Percentiles rank a stretch among this genome's conserved stretches.
Evolutionary conservation across 2,797 vertebrate species (phyloP).

Genomic region (Amniataba percoides): DNA sequence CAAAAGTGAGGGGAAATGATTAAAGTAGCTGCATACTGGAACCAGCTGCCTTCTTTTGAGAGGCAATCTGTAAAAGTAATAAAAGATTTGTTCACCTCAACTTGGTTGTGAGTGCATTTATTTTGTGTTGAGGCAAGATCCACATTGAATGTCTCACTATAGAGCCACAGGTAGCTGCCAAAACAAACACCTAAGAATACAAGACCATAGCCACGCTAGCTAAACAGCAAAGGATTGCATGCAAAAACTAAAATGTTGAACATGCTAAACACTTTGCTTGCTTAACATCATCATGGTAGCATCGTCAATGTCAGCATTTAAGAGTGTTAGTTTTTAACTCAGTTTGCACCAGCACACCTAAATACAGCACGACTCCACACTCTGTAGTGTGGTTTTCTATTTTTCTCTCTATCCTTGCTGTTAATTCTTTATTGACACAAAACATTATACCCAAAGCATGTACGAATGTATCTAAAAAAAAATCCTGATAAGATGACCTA

Average conservation of each 20-base stretch:
- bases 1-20: slow-evolving; percentile 19
- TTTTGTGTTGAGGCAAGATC: not conserved
- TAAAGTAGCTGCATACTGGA: slow-evolving; percentile 14
- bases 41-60: slow-evolving; percentile 7
- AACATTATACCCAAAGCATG: too few species aligned
- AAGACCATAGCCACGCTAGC: not conserved
- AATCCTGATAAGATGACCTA: too few species aligned
- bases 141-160: not conserved
- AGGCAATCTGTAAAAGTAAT: not conserved
- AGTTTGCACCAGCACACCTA: too few species aligned
- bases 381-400: too few species aligned
- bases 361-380: too few species aligned
- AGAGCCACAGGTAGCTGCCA: not conserved
- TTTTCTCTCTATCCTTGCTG: too few species aligned
- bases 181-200: not conserved
- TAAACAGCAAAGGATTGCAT: not conserved
- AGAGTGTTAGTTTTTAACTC: too few species aligned
- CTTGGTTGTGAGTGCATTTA: not conserved
- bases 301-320: too few species aligned
- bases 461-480: too few species aligned
- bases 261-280: not conserved
- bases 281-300: too few species aligned
- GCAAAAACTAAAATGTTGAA: not conserved
- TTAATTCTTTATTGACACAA: too few species aligned
- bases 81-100: slow-evolving; percentile 4